phyloP scores from a whole-genome alignment of 2,797 vertebrate genomes.

The Leuciscus waleckii region DNA sequence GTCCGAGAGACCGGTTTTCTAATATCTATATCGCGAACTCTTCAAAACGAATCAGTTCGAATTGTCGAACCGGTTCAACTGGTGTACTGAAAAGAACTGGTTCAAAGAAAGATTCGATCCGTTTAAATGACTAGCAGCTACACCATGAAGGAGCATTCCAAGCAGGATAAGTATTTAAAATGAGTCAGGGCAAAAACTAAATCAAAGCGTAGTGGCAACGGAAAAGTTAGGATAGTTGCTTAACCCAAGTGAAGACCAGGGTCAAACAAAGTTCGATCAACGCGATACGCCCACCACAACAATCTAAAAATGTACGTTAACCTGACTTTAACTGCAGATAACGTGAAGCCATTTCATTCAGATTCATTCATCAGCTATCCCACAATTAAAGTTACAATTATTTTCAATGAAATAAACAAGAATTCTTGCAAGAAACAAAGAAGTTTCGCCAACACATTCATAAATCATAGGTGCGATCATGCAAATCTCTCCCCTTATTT shows the following conservation, averaged over 20 bases:
- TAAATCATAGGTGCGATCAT: not conserved
- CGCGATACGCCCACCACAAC: not conserved
- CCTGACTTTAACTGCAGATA: not conserved
- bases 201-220: not conserved
- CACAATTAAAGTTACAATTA: not conserved
- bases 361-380: not conserved
- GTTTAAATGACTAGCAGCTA: not conserved
- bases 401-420: not conserved
- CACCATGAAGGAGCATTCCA: not conserved
- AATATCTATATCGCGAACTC: not conserved
- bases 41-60: not conserved
- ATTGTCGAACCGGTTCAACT: not conserved
- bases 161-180: not conserved
- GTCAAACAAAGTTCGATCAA: conserved; percentile 14
- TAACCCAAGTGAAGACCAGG: not conserved
- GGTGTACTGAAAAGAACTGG: not conserved
- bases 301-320: not conserved
- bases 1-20: not conserved
- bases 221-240: not conserved
- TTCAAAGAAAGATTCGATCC: not conserved
- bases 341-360: not conserved
- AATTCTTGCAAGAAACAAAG: not conserved
- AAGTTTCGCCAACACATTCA: not conserved
- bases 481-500: not conserved
- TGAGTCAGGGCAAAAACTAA: not conserved